Percentiles rank a stretch among this genome's conserved stretches.
Conservation (phyloP, 2,797 vertebrate genomes). For the Cuculus canorus region DNA sequence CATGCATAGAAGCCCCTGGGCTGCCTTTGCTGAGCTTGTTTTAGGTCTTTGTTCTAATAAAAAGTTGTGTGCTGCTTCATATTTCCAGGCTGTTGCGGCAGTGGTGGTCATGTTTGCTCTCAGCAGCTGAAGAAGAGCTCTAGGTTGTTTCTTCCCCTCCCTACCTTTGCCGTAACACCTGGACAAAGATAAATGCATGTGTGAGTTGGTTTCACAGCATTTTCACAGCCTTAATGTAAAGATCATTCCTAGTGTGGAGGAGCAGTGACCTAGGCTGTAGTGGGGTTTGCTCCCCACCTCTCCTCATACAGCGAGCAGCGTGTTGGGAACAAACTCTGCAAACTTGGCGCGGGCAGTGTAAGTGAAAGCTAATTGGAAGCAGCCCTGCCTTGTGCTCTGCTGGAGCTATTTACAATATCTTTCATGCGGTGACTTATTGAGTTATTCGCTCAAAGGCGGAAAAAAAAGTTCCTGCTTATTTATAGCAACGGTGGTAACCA, state of each 20-base stretch:
- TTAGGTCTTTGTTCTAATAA: constrained; percentile 31
- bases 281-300: neutral
- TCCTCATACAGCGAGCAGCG: neutral
- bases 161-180: constrained; percentile 2
- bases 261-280: neutral
- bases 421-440: constrained; percentile 63
- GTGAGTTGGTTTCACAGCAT: neutral
- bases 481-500: constrained; percentile 65
- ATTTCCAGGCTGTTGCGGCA: neutral
- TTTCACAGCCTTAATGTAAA: neutral
- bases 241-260: neutral
- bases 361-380: constrained; percentile 75
- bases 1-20: neutral
- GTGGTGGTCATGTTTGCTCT: neutral
- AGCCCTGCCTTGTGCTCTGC: constrained; percentile 62
- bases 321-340: constrained; percentile 45
- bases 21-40: neutral
- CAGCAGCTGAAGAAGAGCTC: constrained; percentile 27
- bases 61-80: constrained; percentile 20
- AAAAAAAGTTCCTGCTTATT: constrained; percentile 43
- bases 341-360: constrained; percentile 61
- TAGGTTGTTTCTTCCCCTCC: neutral
- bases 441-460: constrained; percentile 56
- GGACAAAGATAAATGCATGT: constrained; percentile 10
- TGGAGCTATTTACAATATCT: constrained; percentile 70